phyloP scores from a whole-genome alignment of 1,140 invertebrate genomes.

The Homarus americanus region DNA sequence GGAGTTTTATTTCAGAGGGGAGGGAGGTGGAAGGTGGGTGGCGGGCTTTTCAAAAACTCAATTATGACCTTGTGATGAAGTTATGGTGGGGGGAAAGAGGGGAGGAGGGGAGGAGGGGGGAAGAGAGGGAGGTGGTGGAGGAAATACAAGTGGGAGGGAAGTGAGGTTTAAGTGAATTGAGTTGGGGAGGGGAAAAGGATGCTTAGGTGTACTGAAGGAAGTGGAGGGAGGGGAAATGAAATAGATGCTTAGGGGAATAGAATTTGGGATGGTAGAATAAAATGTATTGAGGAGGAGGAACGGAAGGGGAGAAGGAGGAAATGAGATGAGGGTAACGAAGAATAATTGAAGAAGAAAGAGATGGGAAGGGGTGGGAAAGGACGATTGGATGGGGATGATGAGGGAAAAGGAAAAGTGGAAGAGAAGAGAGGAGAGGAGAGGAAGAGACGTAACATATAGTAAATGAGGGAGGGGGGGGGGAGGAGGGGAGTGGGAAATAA shows the following conservation, averaged over 20 bases:
- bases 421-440: not conserved
- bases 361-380: not conserved
- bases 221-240: too few relatives aligned
- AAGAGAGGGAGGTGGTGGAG: not conserved
- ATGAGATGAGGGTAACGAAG: not conserved
- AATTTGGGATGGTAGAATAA: too few relatives aligned
- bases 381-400: not conserved
- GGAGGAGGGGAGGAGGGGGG: not conserved
- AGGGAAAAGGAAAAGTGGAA: not conserved
- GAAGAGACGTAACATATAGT: not conserved
- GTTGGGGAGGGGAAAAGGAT: too few relatives aligned
- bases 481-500: too few relatives aligned
- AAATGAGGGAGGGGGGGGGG: too few relatives aligned
- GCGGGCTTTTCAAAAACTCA: constrained; percentile 40
- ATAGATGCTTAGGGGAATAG: too few relatives aligned
- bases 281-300: not conserved
- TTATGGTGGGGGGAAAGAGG: not conserved
- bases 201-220: too few relatives aligned
- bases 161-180: too few relatives aligned
- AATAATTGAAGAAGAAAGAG: not conserved
- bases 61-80: constrained; percentile 9
- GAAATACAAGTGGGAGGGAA: not conserved
- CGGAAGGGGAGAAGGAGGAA: not conserved
- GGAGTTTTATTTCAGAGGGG: constrained; percentile 36
- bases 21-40: too few relatives aligned